Base-by-base conservation (phyloP, 2,113 vertebrate species). In the Zapornia atra region DNA sequence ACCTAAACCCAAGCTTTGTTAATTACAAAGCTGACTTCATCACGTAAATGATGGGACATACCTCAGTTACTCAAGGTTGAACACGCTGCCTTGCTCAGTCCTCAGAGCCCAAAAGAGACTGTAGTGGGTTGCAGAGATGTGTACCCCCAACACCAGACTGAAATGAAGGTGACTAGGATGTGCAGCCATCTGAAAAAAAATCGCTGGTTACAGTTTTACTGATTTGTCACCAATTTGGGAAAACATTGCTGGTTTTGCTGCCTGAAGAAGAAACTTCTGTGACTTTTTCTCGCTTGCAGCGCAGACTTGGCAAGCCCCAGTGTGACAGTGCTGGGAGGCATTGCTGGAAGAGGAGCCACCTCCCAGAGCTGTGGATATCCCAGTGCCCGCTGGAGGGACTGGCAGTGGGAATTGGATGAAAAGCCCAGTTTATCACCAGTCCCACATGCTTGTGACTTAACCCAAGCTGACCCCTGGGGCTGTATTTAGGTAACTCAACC, bases 121-220 rank as follows among this genome's bases (percentile, higher is more conserved):
- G 0, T 1, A 21, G 31, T 0, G 0, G 15, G 8, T 48, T 69
- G 50, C 0, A 0, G 92, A 92, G 60, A 26, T 0, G 1, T 24
- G 25, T 65, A 26, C 20, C 38, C 48, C 48, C 61, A 44, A 4
- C 33, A 22, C 42, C 61, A 54, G 56, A 22, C 40, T 36, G 64
- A 83, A 53, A 29, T 10, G 63, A 86, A 33, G 34, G 25, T 5
- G n/a, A 38, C 54, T 15, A 53, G 31, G 78, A 24, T 34, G 15
- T 36, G 24, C 25, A n/a, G 26, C 28, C 3, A 1, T 9, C 3
- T 4, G 42, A 71, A 90, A 81, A 44, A 40, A 18, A 46, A 12
- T 4, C 3, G 0, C 5, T 38, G 15, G 40, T 54, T 65, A 8
- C 8, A 1, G 53, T 87, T 88, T 84, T 61, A 33, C 44, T 50